Evolutionary conservation across 2,888 invertebrate genomes (phyloP).

Genomic region (Ormia ochracea): DNA sequence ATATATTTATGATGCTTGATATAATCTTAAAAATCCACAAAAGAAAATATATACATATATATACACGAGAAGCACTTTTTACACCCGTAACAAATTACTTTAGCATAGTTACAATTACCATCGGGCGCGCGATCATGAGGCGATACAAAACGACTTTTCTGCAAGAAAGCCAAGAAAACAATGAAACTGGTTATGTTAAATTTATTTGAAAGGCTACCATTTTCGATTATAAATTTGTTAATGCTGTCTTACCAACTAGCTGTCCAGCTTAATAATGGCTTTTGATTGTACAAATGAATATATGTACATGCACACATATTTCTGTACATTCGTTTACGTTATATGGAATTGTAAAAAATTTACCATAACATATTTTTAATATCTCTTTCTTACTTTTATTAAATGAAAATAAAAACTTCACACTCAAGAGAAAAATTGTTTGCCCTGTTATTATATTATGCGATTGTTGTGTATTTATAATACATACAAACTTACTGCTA

Average conservation of each 20-base stretch:
- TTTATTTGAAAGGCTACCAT: constrained; percentile 47
- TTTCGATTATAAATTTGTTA: constrained; percentile 52
- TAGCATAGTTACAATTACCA: constrained; percentile 41
- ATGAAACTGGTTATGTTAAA: constrained; percentile 62
- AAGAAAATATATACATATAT: neutral
- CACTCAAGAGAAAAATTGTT: too few species aligned
- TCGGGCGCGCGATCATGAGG: constrained; percentile 20
- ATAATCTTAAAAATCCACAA: neutral
- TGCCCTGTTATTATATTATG: too few species aligned
- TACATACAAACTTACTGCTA: too few species aligned
- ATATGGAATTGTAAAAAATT: too few species aligned
- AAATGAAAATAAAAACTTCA: too few species aligned
- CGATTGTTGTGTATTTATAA: too few species aligned
- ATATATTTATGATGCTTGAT: neutral
- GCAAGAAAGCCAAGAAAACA: constrained; percentile 38
- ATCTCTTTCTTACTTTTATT: too few species aligned
- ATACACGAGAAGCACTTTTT: neutral
- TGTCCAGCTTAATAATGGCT: constrained; percentile 2
- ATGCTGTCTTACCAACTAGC: neutral
- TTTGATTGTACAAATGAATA: too few species aligned
- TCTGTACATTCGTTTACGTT: too few species aligned
- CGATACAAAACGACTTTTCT: constrained; percentile 26
- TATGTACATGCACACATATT: too few species aligned
- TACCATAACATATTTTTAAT: too few species aligned
- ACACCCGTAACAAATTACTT: constrained; percentile 41